Evolutionary conservation across 2,113 vertebrate species (phyloP).

Genomic region (Campylorhamphus procurvoides): DNA sequence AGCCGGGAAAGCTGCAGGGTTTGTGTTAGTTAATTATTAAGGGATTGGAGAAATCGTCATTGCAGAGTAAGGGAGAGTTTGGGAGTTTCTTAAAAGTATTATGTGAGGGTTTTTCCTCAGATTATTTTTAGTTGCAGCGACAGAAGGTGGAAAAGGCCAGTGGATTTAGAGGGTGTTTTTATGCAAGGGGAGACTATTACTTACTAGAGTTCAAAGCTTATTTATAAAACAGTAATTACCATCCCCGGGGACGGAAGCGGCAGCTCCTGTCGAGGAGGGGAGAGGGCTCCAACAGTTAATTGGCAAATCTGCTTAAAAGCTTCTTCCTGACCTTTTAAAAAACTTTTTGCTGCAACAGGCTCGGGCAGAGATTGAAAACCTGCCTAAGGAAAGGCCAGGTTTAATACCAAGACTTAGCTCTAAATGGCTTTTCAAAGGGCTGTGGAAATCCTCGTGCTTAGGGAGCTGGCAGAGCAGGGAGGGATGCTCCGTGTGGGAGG

Average conservation of each 20-base stretch:
- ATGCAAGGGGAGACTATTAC: slow-evolving; percentile 32
- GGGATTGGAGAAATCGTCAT: not conserved
- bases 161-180: slow-evolving; percentile 41
- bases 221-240: slow-evolving; percentile 57
- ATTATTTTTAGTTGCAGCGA: not conserved
- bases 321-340: slow-evolving; percentile 38
- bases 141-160: slow-evolving; percentile 25
- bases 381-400: slow-evolving; percentile 32
- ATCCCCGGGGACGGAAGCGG: not conserved
- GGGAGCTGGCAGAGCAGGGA: not conserved
- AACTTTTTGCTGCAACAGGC: slow-evolving; percentile 12
- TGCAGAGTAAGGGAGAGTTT: not conserved
- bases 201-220: slow-evolving; percentile 50
- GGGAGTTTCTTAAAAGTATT: not conserved
- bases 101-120: not conserved
- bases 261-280: not conserved
- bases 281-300: slow-evolving; percentile 9
- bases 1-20: not conserved
- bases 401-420: slow-evolving; percentile 45
- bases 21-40: not conserved
- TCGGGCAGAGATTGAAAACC: slow-evolving; percentile 22
- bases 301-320: slow-evolving; percentile 48
- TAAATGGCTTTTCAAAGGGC: slow-evolving; percentile 61
- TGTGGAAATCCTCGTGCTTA: slow-evolving; percentile 35
- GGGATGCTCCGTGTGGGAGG: not conserved